A percentile compares a stretch with the other conserved stretches of the same genome.
Conservation (phyloP, 2,888 invertebrate genomes). For the Aromia moschata region DNA sequence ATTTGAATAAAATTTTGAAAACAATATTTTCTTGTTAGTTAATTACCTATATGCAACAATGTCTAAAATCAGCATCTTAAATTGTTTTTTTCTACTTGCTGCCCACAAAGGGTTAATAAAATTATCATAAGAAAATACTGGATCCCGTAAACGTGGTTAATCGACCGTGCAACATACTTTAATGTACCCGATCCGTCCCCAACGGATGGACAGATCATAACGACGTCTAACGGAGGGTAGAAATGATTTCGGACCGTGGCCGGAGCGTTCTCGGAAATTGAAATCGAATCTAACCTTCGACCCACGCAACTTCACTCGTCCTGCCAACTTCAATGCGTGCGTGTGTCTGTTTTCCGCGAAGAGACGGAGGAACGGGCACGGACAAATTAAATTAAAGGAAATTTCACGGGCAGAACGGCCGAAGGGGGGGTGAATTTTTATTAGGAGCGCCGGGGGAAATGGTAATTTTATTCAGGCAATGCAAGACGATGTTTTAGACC, state of each 20-base stretch:
- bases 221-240: conserved; percentile 20
- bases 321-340: conserved; percentile 7
- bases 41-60: too few species aligned
- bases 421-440: conserved; percentile 20
- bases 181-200: conserved; percentile 46
- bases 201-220: conserved; percentile 32
- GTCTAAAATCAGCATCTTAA: too few species aligned
- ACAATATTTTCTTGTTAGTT: too few species aligned
- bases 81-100: too few species aligned
- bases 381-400: conserved; percentile 16
- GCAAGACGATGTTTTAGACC: conserved; percentile 9
- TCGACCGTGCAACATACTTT: conserved; percentile 57
- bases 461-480: conserved; percentile 20
- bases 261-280: conserved; percentile 19
- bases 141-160: too few species aligned
- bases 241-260: conserved; percentile 4
- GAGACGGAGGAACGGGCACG: conserved; percentile 4
- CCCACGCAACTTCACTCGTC: conserved; percentile 1
- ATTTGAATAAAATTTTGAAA: too few species aligned
- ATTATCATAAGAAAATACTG: too few species aligned
- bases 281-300: conserved; percentile 15
- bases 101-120: too few species aligned
- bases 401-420: conserved; percentile 11
- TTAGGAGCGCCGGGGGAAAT: conserved; percentile 14
- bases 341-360: conserved; percentile 9